phyloP scores from a whole-genome alignment of 30 jellyfish, hydroid and myxozoan species.

The Hydractinia echinata region DNA sequence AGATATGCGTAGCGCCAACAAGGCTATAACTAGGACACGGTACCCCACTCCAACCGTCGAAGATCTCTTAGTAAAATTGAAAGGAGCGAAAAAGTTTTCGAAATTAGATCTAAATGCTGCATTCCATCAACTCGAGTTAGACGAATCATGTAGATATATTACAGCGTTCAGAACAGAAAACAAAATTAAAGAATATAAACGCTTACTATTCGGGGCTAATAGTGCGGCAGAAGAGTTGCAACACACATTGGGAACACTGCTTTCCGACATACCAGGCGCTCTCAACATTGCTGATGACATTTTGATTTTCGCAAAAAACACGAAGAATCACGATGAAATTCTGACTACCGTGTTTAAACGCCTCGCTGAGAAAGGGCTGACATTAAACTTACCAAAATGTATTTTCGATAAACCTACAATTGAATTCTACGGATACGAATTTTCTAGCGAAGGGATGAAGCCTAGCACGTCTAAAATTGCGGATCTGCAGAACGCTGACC shows the following conservation, averaged over 20 bases:
- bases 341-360: neutral
- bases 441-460: neutral
- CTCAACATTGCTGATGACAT: neutral
- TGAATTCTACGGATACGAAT: neutral
- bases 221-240: conserved; percentile 4
- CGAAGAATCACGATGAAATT: neutral
- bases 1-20: conserved; percentile 16
- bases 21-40: conserved; percentile 11
- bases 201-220: neutral
- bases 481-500: too few species aligned
- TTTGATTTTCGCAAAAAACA: neutral
- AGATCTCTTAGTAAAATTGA: conserved; percentile 2
- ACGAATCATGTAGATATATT: neutral
- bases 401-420: neutral
- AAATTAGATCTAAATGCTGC: conserved; percentile 10
- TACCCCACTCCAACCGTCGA: conserved; percentile 31
- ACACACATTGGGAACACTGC: neutral
- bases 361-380: neutral
- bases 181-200: neutral
- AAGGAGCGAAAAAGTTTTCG: neutral
- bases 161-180: neutral
- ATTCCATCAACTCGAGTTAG: conserved; percentile 6
- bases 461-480: too few species aligned
- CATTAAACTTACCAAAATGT: neutral
- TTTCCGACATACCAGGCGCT: neutral